Conservation (phyloP, 1,140 invertebrate genomes). For the Nomia melanderi region DNA sequence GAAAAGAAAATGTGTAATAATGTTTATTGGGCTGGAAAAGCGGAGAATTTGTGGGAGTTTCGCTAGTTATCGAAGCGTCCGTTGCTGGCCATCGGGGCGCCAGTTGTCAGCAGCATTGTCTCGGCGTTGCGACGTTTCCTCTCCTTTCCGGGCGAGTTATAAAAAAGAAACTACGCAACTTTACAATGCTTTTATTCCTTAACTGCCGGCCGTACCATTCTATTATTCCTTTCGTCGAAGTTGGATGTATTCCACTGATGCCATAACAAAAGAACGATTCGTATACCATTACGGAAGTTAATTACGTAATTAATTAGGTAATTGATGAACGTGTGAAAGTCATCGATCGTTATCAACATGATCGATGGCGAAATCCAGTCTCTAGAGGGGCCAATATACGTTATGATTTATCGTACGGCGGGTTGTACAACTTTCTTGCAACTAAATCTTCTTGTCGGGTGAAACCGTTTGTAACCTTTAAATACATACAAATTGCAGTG, state of each 20-base stretch:
- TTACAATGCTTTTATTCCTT: neutral
- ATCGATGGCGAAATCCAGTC: neutral
- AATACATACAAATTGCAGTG: no score
- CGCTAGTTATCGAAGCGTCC: slow-evolving; percentile 52
- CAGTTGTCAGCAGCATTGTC: slow-evolving; percentile 59
- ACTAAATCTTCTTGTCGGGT: no score
- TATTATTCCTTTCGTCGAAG: neutral
- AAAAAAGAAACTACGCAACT: neutral
- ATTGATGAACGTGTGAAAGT: neutral
- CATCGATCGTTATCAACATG: neutral
- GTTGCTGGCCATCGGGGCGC: slow-evolving; percentile 58
- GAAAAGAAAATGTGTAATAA: neutral
- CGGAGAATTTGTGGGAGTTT: slow-evolving; percentile 8
- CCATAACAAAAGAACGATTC: neutral
- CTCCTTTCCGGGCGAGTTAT: neutral
- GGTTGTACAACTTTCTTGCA: no score
- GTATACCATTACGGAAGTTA: neutral
- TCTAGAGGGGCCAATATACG: no score
- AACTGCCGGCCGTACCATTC: neutral
- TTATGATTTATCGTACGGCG: no score
- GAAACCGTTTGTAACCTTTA: no score
- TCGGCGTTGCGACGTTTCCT: neutral
- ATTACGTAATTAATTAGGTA: slow-evolving; percentile 3
- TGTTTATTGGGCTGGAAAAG: slow-evolving; percentile 7
- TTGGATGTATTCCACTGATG: neutral